phyloP scores from a whole-genome alignment of 1,140 invertebrate species.

The Melitaea cinxia region DNA sequence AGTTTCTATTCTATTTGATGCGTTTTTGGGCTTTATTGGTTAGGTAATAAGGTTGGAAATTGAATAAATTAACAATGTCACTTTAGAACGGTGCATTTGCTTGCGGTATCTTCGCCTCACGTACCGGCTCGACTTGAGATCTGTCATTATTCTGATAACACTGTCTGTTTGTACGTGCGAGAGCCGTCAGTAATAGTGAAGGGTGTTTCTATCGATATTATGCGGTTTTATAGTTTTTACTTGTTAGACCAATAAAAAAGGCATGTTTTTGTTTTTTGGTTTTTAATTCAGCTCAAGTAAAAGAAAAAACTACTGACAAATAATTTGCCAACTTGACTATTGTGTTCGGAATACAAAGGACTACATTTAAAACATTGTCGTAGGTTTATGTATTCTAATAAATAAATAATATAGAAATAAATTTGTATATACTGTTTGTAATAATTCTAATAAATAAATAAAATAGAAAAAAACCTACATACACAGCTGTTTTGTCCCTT shows the following conservation, averaged over 20 bases:
- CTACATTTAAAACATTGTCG: too few relatives aligned
- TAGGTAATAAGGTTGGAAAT: conserved; percentile 25
- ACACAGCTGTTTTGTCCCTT: too few relatives aligned
- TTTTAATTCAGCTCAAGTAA: too few relatives aligned
- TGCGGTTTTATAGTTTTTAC: not conserved
- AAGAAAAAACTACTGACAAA: too few relatives aligned
- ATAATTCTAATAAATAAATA: too few relatives aligned
- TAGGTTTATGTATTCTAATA: too few relatives aligned
- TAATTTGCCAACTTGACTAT: too few relatives aligned
- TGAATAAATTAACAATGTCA: conserved; percentile 40
- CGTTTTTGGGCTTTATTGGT: conserved; percentile 16
- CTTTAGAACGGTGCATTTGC: conserved; percentile 41
- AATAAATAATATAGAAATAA: too few relatives aligned
- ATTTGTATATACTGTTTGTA: too few relatives aligned
- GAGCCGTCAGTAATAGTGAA: conserved; percentile 56
- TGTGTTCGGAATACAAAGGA: too few relatives aligned
- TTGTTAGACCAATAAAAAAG: not conserved
- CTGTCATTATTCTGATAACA: conserved; percentile 78
- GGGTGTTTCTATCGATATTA: conserved; percentile 37
- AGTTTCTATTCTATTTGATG: conserved; percentile 9
- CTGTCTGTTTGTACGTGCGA: conserved; percentile 62
- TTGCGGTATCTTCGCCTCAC: conserved; percentile 67
- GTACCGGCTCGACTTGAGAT: conserved; percentile 60
- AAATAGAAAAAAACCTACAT: too few relatives aligned
- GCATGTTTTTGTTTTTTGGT: too few relatives aligned